Conservation (phyloP, 2,113 vertebrate genomes). For the Larimichthys polyactis region DNA sequence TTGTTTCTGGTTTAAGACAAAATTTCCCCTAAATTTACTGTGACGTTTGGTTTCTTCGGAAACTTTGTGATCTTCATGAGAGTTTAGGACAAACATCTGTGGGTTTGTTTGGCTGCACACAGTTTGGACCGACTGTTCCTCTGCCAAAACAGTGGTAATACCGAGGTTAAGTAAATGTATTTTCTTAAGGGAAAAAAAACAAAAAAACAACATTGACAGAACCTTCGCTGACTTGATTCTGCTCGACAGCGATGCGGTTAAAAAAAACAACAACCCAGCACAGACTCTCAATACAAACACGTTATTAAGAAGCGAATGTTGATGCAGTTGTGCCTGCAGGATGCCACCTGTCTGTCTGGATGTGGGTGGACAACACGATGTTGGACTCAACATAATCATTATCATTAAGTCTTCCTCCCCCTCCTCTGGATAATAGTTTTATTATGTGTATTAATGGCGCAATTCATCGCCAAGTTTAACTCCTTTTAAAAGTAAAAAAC, state of each 20-base stretch:
- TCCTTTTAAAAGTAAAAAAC: slow-evolving; percentile 7
- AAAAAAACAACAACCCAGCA: background rate
- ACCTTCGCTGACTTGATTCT: background rate
- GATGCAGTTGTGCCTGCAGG: slow-evolving; percentile 3
- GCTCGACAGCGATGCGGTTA: fast-evolving
- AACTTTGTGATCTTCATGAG: background rate
- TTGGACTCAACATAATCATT: slow-evolving; percentile 14
- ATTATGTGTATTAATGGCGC: background rate
- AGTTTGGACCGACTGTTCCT: background rate
- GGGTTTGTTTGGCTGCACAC: background rate
- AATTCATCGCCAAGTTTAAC: background rate
- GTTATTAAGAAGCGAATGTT: background rate
- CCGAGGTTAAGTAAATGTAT: background rate
- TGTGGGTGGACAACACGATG: slow-evolving; percentile 14
- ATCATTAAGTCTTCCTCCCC: slow-evolving; percentile 1
- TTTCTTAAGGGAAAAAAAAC: background rate
- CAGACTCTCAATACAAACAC: background rate
- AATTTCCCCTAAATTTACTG: background rate
- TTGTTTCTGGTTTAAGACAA: background rate
- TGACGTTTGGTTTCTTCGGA: background rate
- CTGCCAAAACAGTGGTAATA: background rate
- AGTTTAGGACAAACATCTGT: background rate
- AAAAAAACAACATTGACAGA: background rate
- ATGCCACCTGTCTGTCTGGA: slow-evolving; percentile 17
- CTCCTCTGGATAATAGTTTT: slow-evolving; percentile 16